A percentile compares a stretch with the other conserved stretches of the same genome.
These are phyloP conservation scores for Phytoseiulus persimilis DNA, from an alignment of 2,888 invertebrate genomes.

Conservation along the genomic window DNA sequence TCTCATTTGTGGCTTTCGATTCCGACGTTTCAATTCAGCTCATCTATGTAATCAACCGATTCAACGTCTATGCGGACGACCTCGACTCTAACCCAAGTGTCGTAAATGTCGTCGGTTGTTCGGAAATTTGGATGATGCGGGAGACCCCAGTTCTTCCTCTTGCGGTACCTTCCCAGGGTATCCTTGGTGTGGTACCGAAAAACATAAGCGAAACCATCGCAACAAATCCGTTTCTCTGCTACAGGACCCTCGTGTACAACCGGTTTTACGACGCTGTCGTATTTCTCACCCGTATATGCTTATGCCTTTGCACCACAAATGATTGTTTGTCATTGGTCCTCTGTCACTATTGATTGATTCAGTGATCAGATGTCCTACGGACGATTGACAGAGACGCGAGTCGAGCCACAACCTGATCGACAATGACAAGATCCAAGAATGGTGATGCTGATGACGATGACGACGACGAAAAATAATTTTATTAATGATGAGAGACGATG, in stretches of 20 bases:
- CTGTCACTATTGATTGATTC: background rate
- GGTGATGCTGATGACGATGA: background rate
- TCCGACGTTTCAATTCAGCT: no score
- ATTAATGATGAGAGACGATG: background rate
- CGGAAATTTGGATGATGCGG: background rate
- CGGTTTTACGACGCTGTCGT: background rate
- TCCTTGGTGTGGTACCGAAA: background rate
- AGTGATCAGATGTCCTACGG: background rate
- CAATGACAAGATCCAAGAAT: background rate
- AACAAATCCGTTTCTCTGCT: background rate
- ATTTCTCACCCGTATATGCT: background rate
- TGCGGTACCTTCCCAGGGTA: background rate
- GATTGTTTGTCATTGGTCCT: background rate
- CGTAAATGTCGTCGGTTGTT: background rate
- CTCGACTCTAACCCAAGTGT: background rate
- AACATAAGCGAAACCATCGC: background rate
- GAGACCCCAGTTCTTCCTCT: background rate
- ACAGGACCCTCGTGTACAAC: background rate
- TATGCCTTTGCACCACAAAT: background rate
- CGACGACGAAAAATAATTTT: background rate
- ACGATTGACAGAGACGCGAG: background rate
- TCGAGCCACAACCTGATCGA: background rate
- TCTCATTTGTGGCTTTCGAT: no score
- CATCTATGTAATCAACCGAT: no score
- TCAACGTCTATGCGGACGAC: background rate